Evolutionary conservation across 2,113 vertebrate species (phyloP), one percentile per base, ranked within the genome.

Genomic region (Oryzias celebensis): DNA sequence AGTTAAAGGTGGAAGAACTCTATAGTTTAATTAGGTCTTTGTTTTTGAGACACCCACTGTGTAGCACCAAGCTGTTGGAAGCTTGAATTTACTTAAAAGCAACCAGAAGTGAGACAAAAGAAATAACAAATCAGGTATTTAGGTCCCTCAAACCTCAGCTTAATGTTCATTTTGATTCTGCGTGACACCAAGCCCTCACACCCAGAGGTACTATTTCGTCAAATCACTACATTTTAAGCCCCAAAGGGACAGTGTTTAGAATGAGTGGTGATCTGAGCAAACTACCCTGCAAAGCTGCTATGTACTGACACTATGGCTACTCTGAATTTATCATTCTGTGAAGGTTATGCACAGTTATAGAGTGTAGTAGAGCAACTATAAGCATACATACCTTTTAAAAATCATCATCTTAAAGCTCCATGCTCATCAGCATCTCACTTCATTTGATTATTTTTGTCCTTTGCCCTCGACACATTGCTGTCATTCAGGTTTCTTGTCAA

Each of bases 341-440:
- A 64, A 82, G 68, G 63, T 74, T 84, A 77, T 80, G 71, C 66
- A 76, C 56, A 68, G 65, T 72, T 68, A 82, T 70, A 86, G 76
- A 65, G 73, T 71, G 78, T 65, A 71, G 65, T 86, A 81, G 75
- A 83, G 85, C 82, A 81, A 80, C 68, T 61, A 78, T 47, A 80
- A 84, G 83, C 58, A 15, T 67, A 73, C 72, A 75, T 79, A 73
- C 63, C 56, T 78, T 77, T 72, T 58, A 71, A 10, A 53, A 56
- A 76, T 60, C 46, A 50, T 76, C 49, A 76, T 76, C 52, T 81
- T 20, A 77, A 80, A 74, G 82, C 79, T 80, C 70, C 80, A 80
- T 83, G 73, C 82, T 82, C 44, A 36, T 78, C 63, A 44, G 3
- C 55, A 6, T 53, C 46, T 57, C 78, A 28, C 70, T 17, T 70